phyloP scores from a whole-genome alignment of 1,140 invertebrate species.

The Melipona quadrifasciata region DNA sequence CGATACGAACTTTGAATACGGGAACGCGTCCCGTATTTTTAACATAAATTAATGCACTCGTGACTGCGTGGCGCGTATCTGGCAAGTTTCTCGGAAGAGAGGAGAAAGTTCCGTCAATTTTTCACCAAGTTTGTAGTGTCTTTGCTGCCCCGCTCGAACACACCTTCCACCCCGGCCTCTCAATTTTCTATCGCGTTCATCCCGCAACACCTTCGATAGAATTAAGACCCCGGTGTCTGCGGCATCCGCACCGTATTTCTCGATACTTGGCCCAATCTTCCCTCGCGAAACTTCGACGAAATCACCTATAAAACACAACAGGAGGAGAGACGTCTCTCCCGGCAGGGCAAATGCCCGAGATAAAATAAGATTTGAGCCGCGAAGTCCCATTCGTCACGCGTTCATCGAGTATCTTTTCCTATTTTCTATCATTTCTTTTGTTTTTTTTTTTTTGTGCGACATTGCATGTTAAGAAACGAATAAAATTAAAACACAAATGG shows the following conservation, averaged over 20 bases:
- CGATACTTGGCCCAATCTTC: neutral
- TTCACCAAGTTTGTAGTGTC: neutral
- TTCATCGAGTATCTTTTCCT: neutral
- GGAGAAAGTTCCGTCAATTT: neutral
- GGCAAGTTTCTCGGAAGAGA: neutral
- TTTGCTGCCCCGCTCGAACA: neutral
- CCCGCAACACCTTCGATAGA: conserved; percentile 3
- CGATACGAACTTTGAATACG: neutral
- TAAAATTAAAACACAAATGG: too few species aligned
- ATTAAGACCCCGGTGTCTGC: conserved; percentile 5
- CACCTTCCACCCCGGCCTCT: neutral
- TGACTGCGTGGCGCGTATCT: neutral
- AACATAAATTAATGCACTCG: neutral
- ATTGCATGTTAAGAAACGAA: neutral
- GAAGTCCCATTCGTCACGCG: neutral
- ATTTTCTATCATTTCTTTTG: too few species aligned
- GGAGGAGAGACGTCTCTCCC: neutral
- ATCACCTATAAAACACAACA: neutral
- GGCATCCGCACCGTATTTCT: conserved; percentile 1
- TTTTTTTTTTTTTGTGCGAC: neutral
- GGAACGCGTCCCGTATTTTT: neutral
- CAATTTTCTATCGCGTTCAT: conserved; percentile 27
- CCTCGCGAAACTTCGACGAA: neutral
- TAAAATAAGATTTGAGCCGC: conserved; percentile 27
- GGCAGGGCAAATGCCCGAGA: neutral